phyloP scores from a whole-genome alignment of 2,888 invertebrate species.

The Carterocephalus palaemon region DNA sequence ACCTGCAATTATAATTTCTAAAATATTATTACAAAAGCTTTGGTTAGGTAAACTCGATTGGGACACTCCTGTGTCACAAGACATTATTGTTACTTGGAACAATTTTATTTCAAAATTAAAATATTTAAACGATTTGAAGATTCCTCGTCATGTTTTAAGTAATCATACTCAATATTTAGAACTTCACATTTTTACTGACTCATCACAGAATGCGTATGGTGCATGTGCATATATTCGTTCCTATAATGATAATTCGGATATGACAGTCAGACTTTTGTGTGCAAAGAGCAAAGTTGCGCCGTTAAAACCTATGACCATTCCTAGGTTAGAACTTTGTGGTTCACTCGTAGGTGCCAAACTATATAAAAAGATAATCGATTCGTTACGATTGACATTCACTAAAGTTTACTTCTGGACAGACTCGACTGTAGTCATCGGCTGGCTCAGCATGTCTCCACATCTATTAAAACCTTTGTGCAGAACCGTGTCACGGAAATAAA shows the following conservation, averaged over 20 bases:
- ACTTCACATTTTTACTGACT: slow-evolving; percentile 26
- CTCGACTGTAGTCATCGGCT: no score
- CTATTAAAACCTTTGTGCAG: slow-evolving; percentile 14
- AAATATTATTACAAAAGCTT: slow-evolving; percentile 13
- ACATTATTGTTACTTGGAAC: no score
- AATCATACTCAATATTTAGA: not conserved
- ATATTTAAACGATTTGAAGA: slow-evolving; percentile 12
- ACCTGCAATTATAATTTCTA: slow-evolving; percentile 23
- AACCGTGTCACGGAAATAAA: slow-evolving; percentile 20
- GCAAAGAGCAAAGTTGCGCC: slow-evolving; percentile 19
- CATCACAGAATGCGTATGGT: slow-evolving; percentile 23
- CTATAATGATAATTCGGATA: not conserved
- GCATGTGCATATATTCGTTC: slow-evolving; percentile 24
- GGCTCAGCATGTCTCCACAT: no score
- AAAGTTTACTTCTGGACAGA: slow-evolving; percentile 6
- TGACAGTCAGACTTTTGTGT: slow-evolving; percentile 13
- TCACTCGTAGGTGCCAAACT: slow-evolving; percentile 19
- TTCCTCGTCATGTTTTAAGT: slow-evolving; percentile 16
- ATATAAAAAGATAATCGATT: slow-evolving; percentile 18
- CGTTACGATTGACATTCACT: slow-evolving; percentile 11
- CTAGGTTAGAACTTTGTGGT: no score
- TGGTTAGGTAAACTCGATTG: no score
- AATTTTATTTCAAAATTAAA: not conserved
- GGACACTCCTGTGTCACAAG: no score
- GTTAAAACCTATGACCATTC: slow-evolving; percentile 5